phyloP scores from a whole-genome alignment of 2,113 vertebrate genomes.

The Struthidea cinerea region DNA sequence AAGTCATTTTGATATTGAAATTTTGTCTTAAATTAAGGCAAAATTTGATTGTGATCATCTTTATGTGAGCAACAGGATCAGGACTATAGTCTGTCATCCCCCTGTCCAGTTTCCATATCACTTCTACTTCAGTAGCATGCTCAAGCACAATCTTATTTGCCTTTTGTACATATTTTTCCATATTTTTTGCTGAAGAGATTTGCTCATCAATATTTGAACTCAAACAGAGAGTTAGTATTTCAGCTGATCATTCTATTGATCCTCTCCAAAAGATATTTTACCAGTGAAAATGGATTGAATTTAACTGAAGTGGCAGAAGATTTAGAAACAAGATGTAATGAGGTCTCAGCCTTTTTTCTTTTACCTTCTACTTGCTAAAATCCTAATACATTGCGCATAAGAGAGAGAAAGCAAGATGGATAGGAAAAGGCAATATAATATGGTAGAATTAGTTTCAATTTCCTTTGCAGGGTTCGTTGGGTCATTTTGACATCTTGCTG shows the following conservation, averaged over 20 bases:
- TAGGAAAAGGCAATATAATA: not conserved
- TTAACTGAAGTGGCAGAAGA: not conserved
- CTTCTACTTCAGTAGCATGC: not conserved
- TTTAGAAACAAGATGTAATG: not conserved
- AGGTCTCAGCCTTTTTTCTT: not conserved
- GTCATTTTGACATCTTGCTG: not conserved
- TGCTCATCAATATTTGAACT: not conserved
- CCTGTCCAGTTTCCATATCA: not conserved
- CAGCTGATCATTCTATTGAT: not conserved
- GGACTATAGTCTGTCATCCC: not conserved
- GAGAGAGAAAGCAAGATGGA: not conserved
- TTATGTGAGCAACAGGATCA: not conserved
- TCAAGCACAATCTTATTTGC: not conserved
- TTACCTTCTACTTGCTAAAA: not conserved
- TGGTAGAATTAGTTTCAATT: not conserved
- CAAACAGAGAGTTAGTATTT: not conserved
- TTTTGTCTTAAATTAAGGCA: not conserved
- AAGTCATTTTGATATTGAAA: not conserved
- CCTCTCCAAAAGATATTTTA: not conserved
- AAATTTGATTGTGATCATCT: not conserved
- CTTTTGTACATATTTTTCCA: not conserved
- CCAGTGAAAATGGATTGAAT: not conserved
- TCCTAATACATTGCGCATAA: not conserved
- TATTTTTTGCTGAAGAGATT: not conserved
- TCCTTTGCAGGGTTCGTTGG: rapidly evolving